Conservation (phyloP, 2,888 invertebrate genomes). For the Microplitis manilae region DNA sequence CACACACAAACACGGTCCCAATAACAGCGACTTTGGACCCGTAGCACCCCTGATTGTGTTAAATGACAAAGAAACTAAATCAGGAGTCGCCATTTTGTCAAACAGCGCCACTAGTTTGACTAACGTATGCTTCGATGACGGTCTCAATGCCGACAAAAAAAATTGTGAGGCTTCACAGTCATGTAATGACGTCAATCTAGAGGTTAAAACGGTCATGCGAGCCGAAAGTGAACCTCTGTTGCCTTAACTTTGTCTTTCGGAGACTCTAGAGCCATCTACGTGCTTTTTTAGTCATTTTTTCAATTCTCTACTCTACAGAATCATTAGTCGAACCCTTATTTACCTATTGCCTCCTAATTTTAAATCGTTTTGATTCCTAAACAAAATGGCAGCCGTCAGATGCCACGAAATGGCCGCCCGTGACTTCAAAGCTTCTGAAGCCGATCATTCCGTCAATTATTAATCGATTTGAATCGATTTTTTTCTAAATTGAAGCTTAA, state of each 20-base stretch:
- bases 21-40: background rate
- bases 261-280: background rate
- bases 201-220: constrained; percentile 49
- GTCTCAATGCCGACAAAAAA: constrained; percentile 50
- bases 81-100: constrained; percentile 85
- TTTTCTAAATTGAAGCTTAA: no score
- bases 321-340: background rate
- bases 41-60: background rate
- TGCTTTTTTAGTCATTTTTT: background rate
- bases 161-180: background rate
- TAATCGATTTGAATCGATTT: no score
- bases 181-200: background rate
- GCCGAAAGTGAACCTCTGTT: constrained; percentile 62
- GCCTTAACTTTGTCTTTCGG: constrained; percentile 48
- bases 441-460: no score
- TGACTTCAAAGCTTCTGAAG: background rate
- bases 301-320: background rate
- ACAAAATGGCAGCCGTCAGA: background rate
- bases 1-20: background rate
- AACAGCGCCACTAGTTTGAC: constrained; percentile 90
- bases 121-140: constrained; percentile 87
- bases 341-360: background rate
- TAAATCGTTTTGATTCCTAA: background rate
- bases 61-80: constrained; percentile 73
- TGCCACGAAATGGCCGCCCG: background rate